Base-by-base conservation (phyloP, 2,888 invertebrate species). In the Lacanobia oleracea region DNA sequence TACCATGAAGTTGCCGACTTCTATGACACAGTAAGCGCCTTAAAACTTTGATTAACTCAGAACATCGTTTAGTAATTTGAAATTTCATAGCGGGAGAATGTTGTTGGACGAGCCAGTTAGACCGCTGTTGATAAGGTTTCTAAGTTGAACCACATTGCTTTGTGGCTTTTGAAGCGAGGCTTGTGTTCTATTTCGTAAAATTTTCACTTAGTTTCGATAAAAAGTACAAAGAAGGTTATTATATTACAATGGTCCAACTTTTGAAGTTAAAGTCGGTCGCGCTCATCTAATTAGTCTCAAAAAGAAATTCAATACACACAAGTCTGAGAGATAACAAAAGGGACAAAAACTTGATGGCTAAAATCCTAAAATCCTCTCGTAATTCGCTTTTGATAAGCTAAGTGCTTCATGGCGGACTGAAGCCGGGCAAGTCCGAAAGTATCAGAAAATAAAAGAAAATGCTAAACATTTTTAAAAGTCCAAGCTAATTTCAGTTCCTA, bases 1-100 rank as follows among this genome's bases (percentile, higher is more conserved):
- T 89, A 86, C 64, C 51, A 69, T 45, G 94, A 95, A 61, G 91
- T 95, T 6, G 91, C 93, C 10, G 89, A 90, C 0, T 95, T 96
- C 85, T 94, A 93, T 84, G 94, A 95, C 69, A 95, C 95, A 81
- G 95, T 95, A 89, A 84, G 81, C 51, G 23, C 27, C 8, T 66
- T 77, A 65, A 51, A 74, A 72, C 60, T 72, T 62, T 62, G 61
- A 65, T 56, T 61, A 64, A 33, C 56, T 51, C n/a, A n/a, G 23
- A 54, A 43, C 43, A 69, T 45, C 6, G 33, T 33, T 53, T 18
- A n/a, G 33, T 70, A 45, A 56, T 60, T 76, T n/a, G 2, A 37
- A 48, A 80, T 64, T 80, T 51, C 9, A 56, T 63, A 48, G 40
- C 12, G 14, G 5, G 4, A 48, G 63, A 65, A 68, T 66, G 62